Conservation (phyloP, 1,140 invertebrate species). For the Diorhabda sublineata region DNA sequence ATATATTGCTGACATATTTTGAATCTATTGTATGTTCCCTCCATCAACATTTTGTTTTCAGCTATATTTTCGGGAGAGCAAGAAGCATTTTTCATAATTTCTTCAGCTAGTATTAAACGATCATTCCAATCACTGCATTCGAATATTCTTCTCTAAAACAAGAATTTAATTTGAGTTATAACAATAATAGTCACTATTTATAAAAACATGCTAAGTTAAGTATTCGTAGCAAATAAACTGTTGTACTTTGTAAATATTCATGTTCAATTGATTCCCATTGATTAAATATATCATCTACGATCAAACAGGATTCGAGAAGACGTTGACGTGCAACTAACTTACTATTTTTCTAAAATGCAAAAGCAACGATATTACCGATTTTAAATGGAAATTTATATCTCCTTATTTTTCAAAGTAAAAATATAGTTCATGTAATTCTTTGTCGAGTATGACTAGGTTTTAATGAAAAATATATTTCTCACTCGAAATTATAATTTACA, state of each 20-base stretch:
- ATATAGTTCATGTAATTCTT: too few relatives aligned
- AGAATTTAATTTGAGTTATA: too few relatives aligned
- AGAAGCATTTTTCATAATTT: conserved; percentile 37
- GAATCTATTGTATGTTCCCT: conserved; percentile 54
- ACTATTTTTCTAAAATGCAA: too few relatives aligned
- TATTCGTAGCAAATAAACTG: background rate
- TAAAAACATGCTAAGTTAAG: background rate
- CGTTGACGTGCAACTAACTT: background rate
- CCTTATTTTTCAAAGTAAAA: too few relatives aligned
- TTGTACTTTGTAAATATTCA: background rate
- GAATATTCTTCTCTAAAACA: conserved; percentile 18
- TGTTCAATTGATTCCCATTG: background rate
- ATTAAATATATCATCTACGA: background rate
- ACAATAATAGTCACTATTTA: background rate
- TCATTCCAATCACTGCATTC: conserved; percentile 23
- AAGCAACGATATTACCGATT: too few relatives aligned
- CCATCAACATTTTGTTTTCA: conserved; percentile 49
- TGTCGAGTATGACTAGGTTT: too few relatives aligned
- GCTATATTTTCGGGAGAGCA: conserved; percentile 50
- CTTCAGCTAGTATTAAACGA: conserved; percentile 26
- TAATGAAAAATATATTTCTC: too few relatives aligned
- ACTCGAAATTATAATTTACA: too few relatives aligned
- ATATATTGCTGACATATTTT: conserved; percentile 54
- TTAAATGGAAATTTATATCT: too few relatives aligned
- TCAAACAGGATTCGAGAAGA: background rate